Evolutionary conservation across 2,888 invertebrate species (phyloP).

Genomic region (Leptopilina myrica): DNA sequence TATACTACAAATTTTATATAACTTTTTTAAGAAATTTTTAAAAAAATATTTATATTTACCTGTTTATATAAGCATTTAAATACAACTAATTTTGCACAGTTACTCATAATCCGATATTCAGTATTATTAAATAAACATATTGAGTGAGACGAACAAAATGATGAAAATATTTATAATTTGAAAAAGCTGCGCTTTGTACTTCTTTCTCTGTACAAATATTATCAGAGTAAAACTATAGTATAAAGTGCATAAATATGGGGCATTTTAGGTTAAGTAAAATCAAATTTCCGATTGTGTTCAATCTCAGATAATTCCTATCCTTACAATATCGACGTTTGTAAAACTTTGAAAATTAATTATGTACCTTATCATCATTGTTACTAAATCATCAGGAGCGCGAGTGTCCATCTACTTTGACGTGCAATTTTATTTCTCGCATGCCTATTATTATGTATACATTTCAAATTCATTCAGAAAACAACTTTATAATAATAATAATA

Average conservation of each 20-base stretch:
- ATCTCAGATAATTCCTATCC: conserved; percentile 27
- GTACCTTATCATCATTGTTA: conserved; percentile 22
- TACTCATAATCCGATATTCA: not conserved
- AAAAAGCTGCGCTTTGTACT: conserved; percentile 60
- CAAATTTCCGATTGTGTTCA: conserved; percentile 32
- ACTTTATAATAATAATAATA: too few species aligned
- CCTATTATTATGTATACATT: not conserved
- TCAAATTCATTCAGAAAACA: not conserved
- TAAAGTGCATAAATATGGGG: not conserved
- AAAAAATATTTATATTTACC: not conserved
- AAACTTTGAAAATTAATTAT: conserved; percentile 14
- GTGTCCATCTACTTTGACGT: conserved; percentile 11
- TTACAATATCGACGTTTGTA: conserved; percentile 18
- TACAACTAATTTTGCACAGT: conserved; percentile 6
- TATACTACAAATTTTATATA: too few species aligned
- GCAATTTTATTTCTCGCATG: conserved; percentile 29
- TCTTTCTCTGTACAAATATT: conserved; percentile 61
- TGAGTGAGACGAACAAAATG: not conserved
- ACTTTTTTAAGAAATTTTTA: too few species aligned
- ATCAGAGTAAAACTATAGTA: not conserved
- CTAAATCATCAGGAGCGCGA: conserved; percentile 9
- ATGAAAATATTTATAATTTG: not conserved
- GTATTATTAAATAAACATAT: conserved; percentile 4
- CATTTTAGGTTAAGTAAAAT: conserved; percentile 35
- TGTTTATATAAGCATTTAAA: not conserved